A percentile compares a stretch with the other conserved stretches of the same genome.
Evolutionary conservation across 1,140 invertebrate species (phyloP).

Genomic region (Drosophila orena): DNA sequence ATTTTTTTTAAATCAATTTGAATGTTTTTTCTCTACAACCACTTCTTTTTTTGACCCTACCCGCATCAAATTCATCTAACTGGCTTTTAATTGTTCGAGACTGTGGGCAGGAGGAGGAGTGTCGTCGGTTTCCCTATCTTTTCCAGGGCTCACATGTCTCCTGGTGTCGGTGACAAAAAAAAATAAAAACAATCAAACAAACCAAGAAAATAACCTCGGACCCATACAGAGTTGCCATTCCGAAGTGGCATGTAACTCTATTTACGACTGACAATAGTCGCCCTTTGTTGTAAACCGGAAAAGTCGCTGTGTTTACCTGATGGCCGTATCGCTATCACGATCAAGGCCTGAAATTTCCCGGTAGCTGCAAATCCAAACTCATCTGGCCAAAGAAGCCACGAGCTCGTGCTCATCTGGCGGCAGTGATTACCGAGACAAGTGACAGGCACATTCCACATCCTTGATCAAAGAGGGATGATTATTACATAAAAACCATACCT

Average conservation of each 20-base stretch:
- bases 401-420: slow-evolving; percentile 25
- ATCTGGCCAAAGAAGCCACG: slow-evolving; percentile 18
- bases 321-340: slow-evolving; percentile 31
- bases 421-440: slow-evolving; percentile 23
- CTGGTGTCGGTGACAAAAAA: slow-evolving; percentile 29
- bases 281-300: slow-evolving; percentile 52
- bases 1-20: too few species aligned
- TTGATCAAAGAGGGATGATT: too few species aligned
- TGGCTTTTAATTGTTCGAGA: slow-evolving; percentile 64
- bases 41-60: slow-evolving; percentile 15
- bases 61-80: slow-evolving; percentile 62
- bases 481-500: too few species aligned
- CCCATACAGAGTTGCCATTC: slow-evolving; percentile 51
- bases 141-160: slow-evolving; percentile 9
- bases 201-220: slow-evolving; percentile 35
- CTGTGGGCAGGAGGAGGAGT: not conserved
- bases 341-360: slow-evolving; percentile 35
- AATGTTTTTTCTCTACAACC: not conserved
- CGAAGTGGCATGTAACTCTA: slow-evolving; percentile 57
- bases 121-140: slow-evolving; percentile 21
- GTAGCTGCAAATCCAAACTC: slow-evolving; percentile 24
- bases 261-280: slow-evolving; percentile 52
- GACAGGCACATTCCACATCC: slow-evolving; percentile 17
- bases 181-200: slow-evolving; percentile 12
- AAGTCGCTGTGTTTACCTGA: slow-evolving; percentile 42